phyloP scores from a whole-genome alignment of 2,888 invertebrate genomes.

The Napeogenes sylphis region DNA sequence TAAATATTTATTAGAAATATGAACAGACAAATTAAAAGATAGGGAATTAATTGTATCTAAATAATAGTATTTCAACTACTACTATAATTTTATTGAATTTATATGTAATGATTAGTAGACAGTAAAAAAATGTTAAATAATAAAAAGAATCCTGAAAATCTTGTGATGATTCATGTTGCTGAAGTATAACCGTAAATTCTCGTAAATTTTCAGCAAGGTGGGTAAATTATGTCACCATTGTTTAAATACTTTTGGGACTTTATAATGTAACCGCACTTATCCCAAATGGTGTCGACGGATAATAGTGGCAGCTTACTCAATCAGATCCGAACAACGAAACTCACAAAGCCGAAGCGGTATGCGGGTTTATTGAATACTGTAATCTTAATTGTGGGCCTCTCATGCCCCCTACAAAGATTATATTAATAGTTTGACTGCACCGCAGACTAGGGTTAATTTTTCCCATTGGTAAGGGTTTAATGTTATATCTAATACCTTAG shows the following conservation, averaged over 20 bases:
- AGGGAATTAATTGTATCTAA: too few species aligned
- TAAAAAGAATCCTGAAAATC: too few species aligned
- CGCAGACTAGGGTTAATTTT: constrained; percentile 48
- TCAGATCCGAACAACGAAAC: constrained; percentile 59
- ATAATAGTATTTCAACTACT: too few species aligned
- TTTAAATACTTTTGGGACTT: background rate
- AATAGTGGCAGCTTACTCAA: constrained; percentile 48
- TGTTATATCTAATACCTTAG: constrained; percentile 51
- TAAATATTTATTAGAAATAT: too few species aligned
- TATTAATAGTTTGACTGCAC: constrained; percentile 66
- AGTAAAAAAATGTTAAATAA: too few species aligned
- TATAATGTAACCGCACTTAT: background rate
- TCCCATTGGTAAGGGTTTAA: constrained; percentile 58
- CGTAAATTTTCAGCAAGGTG: too few species aligned
- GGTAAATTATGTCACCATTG: too few species aligned
- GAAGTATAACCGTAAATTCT: too few species aligned
- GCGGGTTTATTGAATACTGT: constrained; percentile 69
- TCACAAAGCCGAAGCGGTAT: constrained; percentile 49
- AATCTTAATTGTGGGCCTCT: constrained; percentile 68
- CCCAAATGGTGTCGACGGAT: constrained; percentile 1
- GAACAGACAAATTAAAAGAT: too few species aligned
- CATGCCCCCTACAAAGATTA: constrained; percentile 67
- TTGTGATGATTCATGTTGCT: too few species aligned
- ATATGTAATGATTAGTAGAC: too few species aligned
- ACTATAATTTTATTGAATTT: too few species aligned